Conservation (phyloP, 2,888 invertebrate species). For the Lymantria monacha region DNA sequence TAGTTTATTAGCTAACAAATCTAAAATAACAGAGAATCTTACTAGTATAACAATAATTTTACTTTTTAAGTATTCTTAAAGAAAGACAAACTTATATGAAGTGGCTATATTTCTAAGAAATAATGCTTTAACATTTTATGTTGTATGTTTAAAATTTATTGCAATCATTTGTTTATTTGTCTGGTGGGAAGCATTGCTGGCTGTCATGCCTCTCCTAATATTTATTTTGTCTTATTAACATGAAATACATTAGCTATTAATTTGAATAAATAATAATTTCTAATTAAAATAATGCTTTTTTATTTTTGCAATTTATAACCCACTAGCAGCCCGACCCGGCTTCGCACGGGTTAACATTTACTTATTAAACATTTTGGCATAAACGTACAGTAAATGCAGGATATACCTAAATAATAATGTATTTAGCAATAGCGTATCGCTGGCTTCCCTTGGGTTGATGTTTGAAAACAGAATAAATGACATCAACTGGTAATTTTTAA, state of each 20-base stretch:
- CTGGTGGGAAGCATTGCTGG: slow-evolving; percentile 12
- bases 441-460: too few species aligned
- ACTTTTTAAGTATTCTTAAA: neutral
- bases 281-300: slow-evolving; percentile 8
- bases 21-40: too few species aligned
- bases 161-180: slow-evolving; percentile 6
- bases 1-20: too few species aligned
- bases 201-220: slow-evolving; percentile 10
- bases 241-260: slow-evolving; percentile 1
- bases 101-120: neutral
- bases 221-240: slow-evolving; percentile 7
- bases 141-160: neutral
- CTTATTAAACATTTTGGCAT: too few species aligned
- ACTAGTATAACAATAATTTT: neutral
- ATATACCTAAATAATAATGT: too few species aligned
- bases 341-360: too few species aligned
- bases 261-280: slow-evolving; percentile 22
- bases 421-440: too few species aligned
- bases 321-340: too few species aligned
- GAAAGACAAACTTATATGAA: too few species aligned
- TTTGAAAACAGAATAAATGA: too few species aligned
- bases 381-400: too few species aligned
- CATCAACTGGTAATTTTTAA: too few species aligned
- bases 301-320: neutral
- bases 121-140: neutral